Conservation (phyloP, 2,888 invertebrate genomes). For the Cryptocephalus primarius region DNA sequence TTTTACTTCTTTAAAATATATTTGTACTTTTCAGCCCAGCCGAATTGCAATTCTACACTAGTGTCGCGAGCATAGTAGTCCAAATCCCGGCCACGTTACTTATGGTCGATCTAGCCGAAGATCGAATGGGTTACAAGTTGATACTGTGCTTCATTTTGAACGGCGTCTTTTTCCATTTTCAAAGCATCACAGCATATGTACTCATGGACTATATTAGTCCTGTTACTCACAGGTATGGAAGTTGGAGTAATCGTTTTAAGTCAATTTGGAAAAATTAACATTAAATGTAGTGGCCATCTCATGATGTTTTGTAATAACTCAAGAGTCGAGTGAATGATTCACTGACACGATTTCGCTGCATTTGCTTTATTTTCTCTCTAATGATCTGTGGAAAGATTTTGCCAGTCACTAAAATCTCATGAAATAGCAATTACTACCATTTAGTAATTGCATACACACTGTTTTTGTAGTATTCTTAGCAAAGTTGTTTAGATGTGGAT, state of each 20-base stretch:
- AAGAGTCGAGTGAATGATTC: too few species aligned
- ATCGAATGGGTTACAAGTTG: slow-evolving; percentile 39
- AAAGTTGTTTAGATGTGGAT: too few species aligned
- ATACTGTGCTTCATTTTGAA: slow-evolving; percentile 53
- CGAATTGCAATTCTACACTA: slow-evolving; percentile 69
- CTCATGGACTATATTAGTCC: slow-evolving; percentile 72
- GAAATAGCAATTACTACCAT: too few species aligned
- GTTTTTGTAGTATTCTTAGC: too few species aligned
- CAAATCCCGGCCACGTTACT: slow-evolving; percentile 61
- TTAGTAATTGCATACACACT: too few species aligned
- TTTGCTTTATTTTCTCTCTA: too few species aligned
- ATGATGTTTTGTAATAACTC: too few species aligned
- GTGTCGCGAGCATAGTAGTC: slow-evolving; percentile 58
- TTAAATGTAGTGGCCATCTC: too few species aligned
- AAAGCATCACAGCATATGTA: slow-evolving; percentile 69
- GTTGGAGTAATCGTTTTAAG: background rate
- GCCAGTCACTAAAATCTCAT: too few species aligned
- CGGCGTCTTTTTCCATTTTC: slow-evolving; percentile 68
- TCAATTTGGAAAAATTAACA: background rate
- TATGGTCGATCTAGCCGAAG: slow-evolving; percentile 49
- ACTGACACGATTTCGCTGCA: too few species aligned
- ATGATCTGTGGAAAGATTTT: too few species aligned
- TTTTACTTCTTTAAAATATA: background rate
- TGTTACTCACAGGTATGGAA: slow-evolving; percentile 59
- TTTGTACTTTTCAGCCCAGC: slow-evolving; percentile 48